Evolutionary conservation across 2,113 vertebrate genomes (phyloP), one percentile per base, ranked within the genome.

Genomic region (Vireo altiloquus): DNA sequence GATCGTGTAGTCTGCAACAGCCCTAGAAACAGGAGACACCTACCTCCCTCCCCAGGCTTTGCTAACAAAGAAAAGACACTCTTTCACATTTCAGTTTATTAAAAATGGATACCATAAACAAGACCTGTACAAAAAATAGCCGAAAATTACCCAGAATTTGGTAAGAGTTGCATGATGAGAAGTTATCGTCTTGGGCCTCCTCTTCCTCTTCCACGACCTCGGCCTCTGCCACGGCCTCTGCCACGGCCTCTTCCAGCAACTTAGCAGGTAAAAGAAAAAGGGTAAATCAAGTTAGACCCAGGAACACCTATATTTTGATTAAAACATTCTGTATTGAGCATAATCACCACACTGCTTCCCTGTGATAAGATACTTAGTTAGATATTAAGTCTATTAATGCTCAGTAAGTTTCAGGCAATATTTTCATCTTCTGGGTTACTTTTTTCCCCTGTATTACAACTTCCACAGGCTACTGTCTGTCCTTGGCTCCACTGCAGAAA

Each of bases 181-280:
- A 88, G 94, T 99, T 98, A 99, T 98, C 99, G 99, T 74, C 99
- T 98, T 3, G 99, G 99, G 37, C 99, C 99, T 16, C 99, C 99
- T 95, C 99, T 97, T 82, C 99, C 99, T 96, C 99, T 97, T 61
- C 99, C 99, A 92, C 99, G 97, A 17, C 99, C 99, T 91, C 99
- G 97, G 15, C 99, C 99, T 94, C 99, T 86, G 2, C 99, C 99
- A 89, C 99, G 98, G 72, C 99, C 99, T 96, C 98, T 95, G 1
- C 98, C 98, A 81, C 98, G 97, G 75, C 98, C 98, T 92, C 99
- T 98, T 39, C 99, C 99, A 93, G 99, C 99, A 98, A 99, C 99
- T 99, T 94, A 57, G n/a, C 13, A 68, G 60, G 89, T 25, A 69
- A 71, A 90, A 93, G 80, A 94, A 66, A 64, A 82, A 66, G 50